Evolutionary conservation across 1,140 invertebrate species (phyloP).

Genomic region (Zaprionus africanus): DNA sequence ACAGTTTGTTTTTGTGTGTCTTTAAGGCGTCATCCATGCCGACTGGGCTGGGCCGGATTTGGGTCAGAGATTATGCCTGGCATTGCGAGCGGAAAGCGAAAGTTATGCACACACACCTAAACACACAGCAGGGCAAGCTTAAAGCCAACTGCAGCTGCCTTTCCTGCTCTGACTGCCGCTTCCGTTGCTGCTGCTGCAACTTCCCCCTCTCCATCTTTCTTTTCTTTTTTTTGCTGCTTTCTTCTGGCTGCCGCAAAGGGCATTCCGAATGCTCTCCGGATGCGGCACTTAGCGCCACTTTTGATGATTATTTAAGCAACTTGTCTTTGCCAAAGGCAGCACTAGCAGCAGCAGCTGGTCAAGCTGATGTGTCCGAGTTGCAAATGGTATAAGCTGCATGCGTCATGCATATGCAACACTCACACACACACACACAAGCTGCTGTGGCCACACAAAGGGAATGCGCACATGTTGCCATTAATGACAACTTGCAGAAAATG

Average conservation of each 20-base stretch:
- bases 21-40: conserved; percentile 62
- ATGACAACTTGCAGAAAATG: conserved; percentile 4
- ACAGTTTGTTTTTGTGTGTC: conserved; percentile 76
- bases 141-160: conserved; percentile 39
- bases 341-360: neutral
- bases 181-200: neutral
- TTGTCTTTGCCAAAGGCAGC: conserved; percentile 34
- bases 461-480: conserved; percentile 6
- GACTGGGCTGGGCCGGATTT: conserved; percentile 53
- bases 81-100: conserved; percentile 65
- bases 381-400: conserved; percentile 72
- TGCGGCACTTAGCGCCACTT: conserved; percentile 61
- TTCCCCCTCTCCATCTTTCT: neutral
- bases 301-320: conserved; percentile 75
- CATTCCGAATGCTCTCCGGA: conserved; percentile 57
- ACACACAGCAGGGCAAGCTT: conserved; percentile 62
- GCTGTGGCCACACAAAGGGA: conserved; percentile 7
- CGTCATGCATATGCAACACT: conserved; percentile 69
- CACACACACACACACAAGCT: neutral
- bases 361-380: conserved; percentile 52
- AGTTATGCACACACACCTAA: conserved; percentile 53
- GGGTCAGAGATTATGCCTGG: conserved; percentile 73
- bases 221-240: neutral
- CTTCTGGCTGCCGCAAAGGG: conserved; percentile 55
- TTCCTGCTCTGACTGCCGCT: neutral